phyloP scores from a whole-genome alignment of 2,113 vertebrate species.

The Chionomys nivalis region DNA sequence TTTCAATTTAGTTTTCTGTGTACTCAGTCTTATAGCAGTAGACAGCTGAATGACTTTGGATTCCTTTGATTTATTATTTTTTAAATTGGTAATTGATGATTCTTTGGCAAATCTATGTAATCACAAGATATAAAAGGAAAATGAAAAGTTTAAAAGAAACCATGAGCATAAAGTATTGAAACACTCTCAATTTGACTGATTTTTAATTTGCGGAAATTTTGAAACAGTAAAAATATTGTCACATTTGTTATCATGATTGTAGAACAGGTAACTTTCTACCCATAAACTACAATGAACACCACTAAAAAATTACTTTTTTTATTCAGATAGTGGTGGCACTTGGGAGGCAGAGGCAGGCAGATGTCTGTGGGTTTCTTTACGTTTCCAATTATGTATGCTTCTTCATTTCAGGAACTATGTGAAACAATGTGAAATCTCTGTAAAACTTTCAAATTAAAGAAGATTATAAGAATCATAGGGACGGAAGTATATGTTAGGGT shows the following conservation, averaged over 20 bases:
- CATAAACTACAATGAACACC: background rate
- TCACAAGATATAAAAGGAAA: background rate
- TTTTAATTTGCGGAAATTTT: background rate
- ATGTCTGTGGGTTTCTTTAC: background rate
- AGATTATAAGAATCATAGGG: background rate
- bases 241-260: background rate
- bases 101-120: background rate
- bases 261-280: background rate
- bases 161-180: background rate
- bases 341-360: no score
- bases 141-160: background rate
- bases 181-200: background rate
- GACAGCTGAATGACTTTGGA: background rate
- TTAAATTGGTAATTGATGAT: background rate
- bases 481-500: background rate
- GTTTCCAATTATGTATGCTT: background rate
- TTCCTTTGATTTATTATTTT: background rate
- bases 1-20: background rate
- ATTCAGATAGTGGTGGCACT: background rate
- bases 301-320: background rate
- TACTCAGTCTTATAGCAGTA: background rate
- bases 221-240: background rate
- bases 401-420: background rate
- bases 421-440: background rate
- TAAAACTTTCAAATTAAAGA: background rate